Base-by-base conservation (phyloP, 2,888 invertebrate genomes). In the Neelides folsomi region DNA sequence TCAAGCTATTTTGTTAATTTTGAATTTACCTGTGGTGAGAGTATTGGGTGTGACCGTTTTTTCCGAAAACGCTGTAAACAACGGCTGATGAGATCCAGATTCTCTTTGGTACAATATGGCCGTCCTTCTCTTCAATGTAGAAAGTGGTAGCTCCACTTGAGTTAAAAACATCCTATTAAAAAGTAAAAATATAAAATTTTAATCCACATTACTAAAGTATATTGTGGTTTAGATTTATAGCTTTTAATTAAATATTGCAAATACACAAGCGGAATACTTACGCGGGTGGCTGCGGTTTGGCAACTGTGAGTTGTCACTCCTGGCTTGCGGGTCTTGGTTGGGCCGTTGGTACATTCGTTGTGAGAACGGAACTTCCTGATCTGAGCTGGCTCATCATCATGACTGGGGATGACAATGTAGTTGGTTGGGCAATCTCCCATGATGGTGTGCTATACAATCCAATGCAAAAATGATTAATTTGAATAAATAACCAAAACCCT, bases 1-100 rank as follows among this genome's bases (percentile, higher is more conserved):
- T 39, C 9, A 5, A 5, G n/a, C 4, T 18, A 19, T 47, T n/a
- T 20, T 47, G 34, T 12, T 8, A 36, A n/a, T 51, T 35, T 10
- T 15, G 15, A 9, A 39, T 52, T 53, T 52, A 59, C 52, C 36
- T 20, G 12, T 51, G 42, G 36, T 19, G 48, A 34, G 58, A 51
- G 58, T 54, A 58, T 56, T 64, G 63, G 16, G 55, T 57, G 54
- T 62, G 62, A 35, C 62, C 63, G 35, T 62, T 62, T 42, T 48
- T 37, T 51, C 63, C 62, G 54, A 64, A 60, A 42, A 62, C 49
- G 44, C 47, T 50, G 59, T 59, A 62, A 44, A 54, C 41, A 34
- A 62, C 48, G 47, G 52, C 47, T 35, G 58, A 57, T 41, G 57
- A 58, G 38, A 52, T 43, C 13, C 10, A 45, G 56, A 64, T 52